Evolutionary conservation across 2,113 vertebrate genomes (phyloP).

Genomic region (Clinocottus analis): DNA sequence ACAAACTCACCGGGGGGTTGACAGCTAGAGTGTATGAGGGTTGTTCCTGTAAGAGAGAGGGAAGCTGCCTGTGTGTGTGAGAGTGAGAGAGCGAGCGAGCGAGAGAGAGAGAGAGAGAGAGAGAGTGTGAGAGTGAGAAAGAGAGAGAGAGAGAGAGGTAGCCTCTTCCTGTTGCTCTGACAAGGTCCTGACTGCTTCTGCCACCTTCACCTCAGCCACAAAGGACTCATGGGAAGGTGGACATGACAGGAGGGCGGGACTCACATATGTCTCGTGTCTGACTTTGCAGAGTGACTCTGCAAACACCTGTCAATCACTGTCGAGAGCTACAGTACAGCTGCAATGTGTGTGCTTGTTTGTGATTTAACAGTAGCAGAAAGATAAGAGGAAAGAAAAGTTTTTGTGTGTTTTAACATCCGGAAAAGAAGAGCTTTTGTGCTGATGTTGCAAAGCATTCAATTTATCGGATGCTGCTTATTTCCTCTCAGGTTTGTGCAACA

Average conservation of each 20-base stretch:
- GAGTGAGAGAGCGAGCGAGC: background rate
- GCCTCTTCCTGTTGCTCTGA: slow-evolving; percentile 79
- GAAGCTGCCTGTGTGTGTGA: slow-evolving; percentile 27
- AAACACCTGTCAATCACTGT: slow-evolving; percentile 85
- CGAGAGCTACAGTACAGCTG: slow-evolving; percentile 54
- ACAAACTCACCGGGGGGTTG: slow-evolving; percentile 69
- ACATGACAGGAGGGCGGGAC: slow-evolving; percentile 80
- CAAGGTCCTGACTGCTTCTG: slow-evolving; percentile 79
- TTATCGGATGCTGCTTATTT: background rate
- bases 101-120: background rate
- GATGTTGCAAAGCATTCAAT: background rate
- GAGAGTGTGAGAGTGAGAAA: background rate
- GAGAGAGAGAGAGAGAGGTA: slow-evolving; percentile 17
- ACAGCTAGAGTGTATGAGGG: slow-evolving; percentile 58
- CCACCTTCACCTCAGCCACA: slow-evolving; percentile 76
- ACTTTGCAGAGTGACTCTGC: slow-evolving; percentile 65
- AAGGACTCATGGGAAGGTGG: slow-evolving; percentile 79
- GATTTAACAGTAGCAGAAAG: background rate
- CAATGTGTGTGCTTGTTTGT: slow-evolving; percentile 29
- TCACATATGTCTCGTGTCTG: slow-evolving; percentile 75
- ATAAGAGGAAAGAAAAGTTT: background rate
- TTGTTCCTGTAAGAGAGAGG: slow-evolving; percentile 60
- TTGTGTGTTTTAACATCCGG: background rate
- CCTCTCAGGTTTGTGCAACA: background rate
- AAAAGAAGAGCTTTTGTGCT: background rate